A percentile compares a stretch with the other conserved stretches of the same genome.
Conservation (phyloP, 2,113 vertebrate genomes). For the Strix aluco region DNA sequence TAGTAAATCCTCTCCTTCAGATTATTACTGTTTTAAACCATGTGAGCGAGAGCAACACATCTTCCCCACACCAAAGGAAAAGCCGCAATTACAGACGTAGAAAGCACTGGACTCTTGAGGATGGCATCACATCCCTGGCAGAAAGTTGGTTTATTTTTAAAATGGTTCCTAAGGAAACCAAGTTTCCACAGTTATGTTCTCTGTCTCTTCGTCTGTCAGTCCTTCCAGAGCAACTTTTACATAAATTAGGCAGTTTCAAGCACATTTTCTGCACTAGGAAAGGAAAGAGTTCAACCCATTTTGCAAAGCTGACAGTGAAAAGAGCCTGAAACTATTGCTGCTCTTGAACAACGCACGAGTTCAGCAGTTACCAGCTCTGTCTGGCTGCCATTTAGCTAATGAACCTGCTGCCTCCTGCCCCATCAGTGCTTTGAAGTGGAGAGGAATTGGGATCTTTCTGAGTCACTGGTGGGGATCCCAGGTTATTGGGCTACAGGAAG, state of each 20-base stretch:
- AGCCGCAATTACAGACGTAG: background rate
- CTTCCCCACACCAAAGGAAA: background rate
- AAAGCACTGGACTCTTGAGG: background rate
- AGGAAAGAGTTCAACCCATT: background rate
- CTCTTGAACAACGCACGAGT: background rate
- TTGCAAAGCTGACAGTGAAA: background rate
- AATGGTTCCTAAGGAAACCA: slow-evolving; percentile 43
- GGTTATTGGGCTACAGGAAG: background rate
- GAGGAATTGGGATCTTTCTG: background rate
- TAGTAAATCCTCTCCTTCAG: background rate
- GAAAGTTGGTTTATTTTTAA: slow-evolving; percentile 32
- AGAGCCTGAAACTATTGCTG: background rate
- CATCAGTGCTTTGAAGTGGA: background rate
- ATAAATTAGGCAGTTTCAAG: background rate
- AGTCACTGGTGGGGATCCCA: background rate
- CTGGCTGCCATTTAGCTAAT: background rate
- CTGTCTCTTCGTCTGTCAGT: slow-evolving; percentile 1
- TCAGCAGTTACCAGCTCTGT: background rate
- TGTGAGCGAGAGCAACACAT: background rate
- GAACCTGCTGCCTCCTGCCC: background rate
- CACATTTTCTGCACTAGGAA: background rate
- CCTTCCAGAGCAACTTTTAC: slow-evolving; percentile 5
- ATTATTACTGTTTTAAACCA: background rate
- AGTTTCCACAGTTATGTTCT: background rate
- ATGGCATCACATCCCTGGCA: background rate